phyloP scores from a whole-genome alignment of 2,888 invertebrate species.

The Cremastinae sp. region DNA sequence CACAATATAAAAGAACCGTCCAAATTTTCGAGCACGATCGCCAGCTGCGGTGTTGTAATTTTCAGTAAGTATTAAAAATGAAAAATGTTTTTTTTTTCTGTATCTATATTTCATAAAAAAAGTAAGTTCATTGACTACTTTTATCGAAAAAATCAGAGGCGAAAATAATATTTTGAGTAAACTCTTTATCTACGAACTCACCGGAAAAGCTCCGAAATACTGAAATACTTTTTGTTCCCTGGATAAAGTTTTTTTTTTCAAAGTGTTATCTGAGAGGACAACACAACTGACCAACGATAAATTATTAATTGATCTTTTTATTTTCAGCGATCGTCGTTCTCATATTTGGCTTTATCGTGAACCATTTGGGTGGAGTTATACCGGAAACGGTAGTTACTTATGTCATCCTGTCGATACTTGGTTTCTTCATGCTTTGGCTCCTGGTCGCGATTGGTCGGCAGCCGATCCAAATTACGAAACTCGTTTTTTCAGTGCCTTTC shows the following conservation, averaged over 20 bases:
- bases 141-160: too few species aligned
- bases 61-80: constrained; percentile 81
- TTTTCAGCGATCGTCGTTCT: constrained; percentile 83
- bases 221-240: too few species aligned
- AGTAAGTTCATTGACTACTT: not conserved
- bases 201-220: too few species aligned
- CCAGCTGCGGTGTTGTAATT: constrained; percentile 83
- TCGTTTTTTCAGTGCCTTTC: constrained; percentile 91
- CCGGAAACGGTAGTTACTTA: constrained; percentile 76
- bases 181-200: too few species aligned
- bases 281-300: too few species aligned
- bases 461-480: constrained; percentile 83
- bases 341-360: constrained; percentile 81
- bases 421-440: constrained; percentile 80
- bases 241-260: too few species aligned
- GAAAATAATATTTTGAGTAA: too few species aligned
- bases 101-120: too few species aligned
- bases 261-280: too few species aligned
- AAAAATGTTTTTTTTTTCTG: too few species aligned
- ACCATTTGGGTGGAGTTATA: constrained; percentile 74
- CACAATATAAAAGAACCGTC: constrained; percentile 86
- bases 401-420: constrained; percentile 80
- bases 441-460: constrained; percentile 86
- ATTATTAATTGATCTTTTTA: constrained; percentile 1
- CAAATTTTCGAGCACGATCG: constrained; percentile 84